Evolutionary conservation across 2,113 vertebrate species (phyloP), one percentile per base, ranked within the genome.

Genomic region (Hippocampus abdominalis): DNA sequence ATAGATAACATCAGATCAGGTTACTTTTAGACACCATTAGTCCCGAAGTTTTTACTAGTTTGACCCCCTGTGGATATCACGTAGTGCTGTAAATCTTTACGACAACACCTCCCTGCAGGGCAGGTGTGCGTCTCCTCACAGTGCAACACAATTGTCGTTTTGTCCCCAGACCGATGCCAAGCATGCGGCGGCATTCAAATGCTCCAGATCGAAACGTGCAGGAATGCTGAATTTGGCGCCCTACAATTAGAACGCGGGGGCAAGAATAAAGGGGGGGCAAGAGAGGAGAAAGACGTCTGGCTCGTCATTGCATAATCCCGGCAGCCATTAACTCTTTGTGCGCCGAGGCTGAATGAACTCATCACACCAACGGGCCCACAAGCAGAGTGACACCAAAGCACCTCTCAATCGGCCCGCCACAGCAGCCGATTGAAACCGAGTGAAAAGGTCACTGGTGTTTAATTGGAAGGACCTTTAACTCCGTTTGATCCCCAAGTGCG

Each of bases 231-330:
- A 81, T 87, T 88, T 88, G 77, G 76, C 75, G 51, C 67, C 25
- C 25, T 71, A 25, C 15, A 21, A 20, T 84, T 76, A 82, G 69
- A 32, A 65, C 25, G 56, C 21, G 60, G 61, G 23, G 27, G 51
- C 27, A 18, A 40, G 60, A 27, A 29, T 56, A 72, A 70, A 76
- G 78, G 65, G 63, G 63, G 76, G 66, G 63, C 54, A 49, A 36
- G 73, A 67, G 79, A 77, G 65, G 76, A 78, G 80, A 87, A 80
- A 84, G 75, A 67, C 72, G 71, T 84, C 86, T 89, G 84, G 82
- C 77, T 77, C 80, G 77, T 78, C 80, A 53, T 91, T 88, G 88
- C 86, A 86, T 92, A 90, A 90, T 90, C 84, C 86, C 65, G 32
- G 72, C 83, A 84, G 81, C 85, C 71, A 81, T 90, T 89, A 90